Conservation (phyloP, 1,140 invertebrate genomes). For the Drosophila quadrilineata region DNA sequence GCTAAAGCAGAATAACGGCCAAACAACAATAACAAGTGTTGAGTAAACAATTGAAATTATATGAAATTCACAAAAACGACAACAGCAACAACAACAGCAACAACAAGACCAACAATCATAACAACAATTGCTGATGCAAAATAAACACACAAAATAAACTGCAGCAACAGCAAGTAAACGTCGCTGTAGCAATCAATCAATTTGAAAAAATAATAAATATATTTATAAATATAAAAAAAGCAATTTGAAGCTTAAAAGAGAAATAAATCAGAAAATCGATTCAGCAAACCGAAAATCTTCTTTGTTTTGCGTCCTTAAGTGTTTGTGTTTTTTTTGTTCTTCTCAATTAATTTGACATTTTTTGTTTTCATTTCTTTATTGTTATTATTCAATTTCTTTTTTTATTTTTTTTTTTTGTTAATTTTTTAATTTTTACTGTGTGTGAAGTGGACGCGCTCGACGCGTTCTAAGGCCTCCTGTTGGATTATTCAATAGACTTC, state of each 20-base stretch:
- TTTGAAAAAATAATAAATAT: background rate
- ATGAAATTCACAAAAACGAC: background rate
- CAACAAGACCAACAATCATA: background rate
- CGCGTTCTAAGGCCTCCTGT: slow-evolving; percentile 70
- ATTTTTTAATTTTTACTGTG: no score
- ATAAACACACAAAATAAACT: background rate
- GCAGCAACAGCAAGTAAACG: background rate
- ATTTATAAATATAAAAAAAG: background rate
- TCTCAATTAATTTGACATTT: no score
- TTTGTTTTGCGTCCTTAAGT: no score
- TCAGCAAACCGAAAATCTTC: no score
- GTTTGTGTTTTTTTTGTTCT: no score
- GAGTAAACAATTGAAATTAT: background rate
- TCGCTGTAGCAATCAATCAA: background rate
- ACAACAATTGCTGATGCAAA: background rate
- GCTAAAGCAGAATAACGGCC: background rate
- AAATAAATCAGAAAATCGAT: no score
- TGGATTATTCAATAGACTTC: slow-evolving; percentile 78
- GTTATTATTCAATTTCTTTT: no score
- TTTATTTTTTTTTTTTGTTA: no score
- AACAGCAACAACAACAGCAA: slow-evolving; percentile 1
- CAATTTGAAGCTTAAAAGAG: no score
- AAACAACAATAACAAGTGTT: background rate
- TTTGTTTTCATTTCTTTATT: no score
- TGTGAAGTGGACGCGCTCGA: slow-evolving; percentile 46